Evolutionary conservation across 1,140 invertebrate species (phyloP).

Genomic region (Papilio helenus): DNA sequence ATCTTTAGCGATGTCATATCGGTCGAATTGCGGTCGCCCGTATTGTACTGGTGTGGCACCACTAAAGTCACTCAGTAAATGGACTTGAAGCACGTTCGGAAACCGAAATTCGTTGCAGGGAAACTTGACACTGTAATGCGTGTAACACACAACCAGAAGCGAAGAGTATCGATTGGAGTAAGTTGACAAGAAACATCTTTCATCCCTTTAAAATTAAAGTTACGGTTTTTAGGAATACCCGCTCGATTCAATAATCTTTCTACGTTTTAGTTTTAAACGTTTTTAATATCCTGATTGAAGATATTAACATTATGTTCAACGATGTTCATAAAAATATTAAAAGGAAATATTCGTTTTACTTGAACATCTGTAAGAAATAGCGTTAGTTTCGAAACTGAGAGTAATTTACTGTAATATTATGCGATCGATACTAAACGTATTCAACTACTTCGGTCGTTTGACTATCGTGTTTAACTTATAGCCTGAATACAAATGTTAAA

Average conservation of each 20-base stretch:
- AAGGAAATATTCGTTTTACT: constrained; percentile 9
- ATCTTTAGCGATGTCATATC: neutral
- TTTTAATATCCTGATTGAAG: neutral
- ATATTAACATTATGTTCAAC: neutral
- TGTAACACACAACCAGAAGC: neutral
- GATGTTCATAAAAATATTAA: constrained; percentile 4
- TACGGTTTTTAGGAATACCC: no score
- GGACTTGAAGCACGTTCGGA: neutral
- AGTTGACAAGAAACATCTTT: neutral
- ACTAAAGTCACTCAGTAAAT: constrained; percentile 18
- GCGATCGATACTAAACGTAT: constrained; percentile 10
- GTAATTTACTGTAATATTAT: constrained; percentile 16
- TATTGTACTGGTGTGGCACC: neutral
- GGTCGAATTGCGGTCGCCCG: neutral
- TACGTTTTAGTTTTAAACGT: neutral
- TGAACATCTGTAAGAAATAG: constrained; percentile 26
- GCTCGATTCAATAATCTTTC: no score
- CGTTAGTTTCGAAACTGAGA: constrained; percentile 1
- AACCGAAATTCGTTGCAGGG: constrained; percentile 14
- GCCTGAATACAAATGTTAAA: no score
- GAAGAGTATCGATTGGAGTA: neutral
- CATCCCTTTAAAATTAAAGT: no score
- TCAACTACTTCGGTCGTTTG: neutral
- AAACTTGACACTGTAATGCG: constrained; percentile 4
- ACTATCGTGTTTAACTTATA: neutral